Percentiles rank a stretch among this genome's conserved stretches.
Evolutionary conservation across 1,140 invertebrate genomes (phyloP).

Genomic region (Hermatobates lingyangjiaoensis): DNA sequence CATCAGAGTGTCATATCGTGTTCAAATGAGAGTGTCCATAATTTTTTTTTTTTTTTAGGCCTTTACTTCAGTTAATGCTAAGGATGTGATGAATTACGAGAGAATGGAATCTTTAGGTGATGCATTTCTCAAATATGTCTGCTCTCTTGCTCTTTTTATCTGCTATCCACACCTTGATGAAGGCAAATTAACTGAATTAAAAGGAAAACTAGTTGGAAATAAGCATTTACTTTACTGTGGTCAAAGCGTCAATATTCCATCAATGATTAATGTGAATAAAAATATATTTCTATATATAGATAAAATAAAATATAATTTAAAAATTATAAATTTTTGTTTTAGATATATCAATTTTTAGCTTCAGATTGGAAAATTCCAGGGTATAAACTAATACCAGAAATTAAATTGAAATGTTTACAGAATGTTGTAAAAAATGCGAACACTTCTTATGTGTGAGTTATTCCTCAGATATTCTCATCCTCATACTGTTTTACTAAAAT

Average conservation of each 20-base stretch:
- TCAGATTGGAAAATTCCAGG: neutral
- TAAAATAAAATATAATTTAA: neutral
- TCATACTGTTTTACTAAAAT: too few species aligned
- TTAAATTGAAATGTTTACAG: neutral
- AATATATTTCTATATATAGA: neutral
- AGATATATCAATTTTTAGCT: neutral
- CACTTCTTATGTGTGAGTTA: too few species aligned
- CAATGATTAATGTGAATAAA: conserved; percentile 24
- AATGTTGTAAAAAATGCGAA: too few species aligned
- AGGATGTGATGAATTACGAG: conserved; percentile 67
- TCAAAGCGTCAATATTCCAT: conserved; percentile 25
- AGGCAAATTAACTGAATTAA: conserved; percentile 53
- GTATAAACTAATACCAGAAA: neutral
- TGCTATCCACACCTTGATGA: conserved; percentile 48
- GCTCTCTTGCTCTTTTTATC: conserved; percentile 49
- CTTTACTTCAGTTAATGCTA: conserved; percentile 44
- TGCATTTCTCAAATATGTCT: conserved; percentile 66
- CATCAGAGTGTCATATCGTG: too few species aligned
- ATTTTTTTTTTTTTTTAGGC: conserved; percentile 39
- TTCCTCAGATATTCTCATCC: too few species aligned
- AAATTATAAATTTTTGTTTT: neutral
- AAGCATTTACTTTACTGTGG: conserved; percentile 53
- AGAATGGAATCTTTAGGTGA: conserved; percentile 72
- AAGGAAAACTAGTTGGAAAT: conserved; percentile 61
- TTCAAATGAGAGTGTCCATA: too few species aligned